phyloP scores from a whole-genome alignment of 2,888 invertebrate genomes.

The Mythimna vitellina region DNA sequence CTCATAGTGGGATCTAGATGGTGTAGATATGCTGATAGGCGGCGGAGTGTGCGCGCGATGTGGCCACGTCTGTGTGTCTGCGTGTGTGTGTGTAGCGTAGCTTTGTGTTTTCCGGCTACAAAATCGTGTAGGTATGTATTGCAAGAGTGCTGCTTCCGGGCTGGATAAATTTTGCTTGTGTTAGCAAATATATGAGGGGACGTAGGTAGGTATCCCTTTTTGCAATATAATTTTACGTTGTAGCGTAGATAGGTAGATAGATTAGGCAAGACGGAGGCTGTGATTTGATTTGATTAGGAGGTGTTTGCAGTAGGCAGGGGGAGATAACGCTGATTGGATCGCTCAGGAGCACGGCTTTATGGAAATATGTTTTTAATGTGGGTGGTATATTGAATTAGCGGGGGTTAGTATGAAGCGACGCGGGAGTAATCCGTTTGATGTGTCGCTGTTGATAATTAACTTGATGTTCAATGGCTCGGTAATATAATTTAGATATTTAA shows the following conservation, averaged over 20 bases:
- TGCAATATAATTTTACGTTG: slow-evolving; percentile 90
- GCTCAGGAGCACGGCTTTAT: slow-evolving; percentile 81
- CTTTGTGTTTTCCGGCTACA: slow-evolving; percentile 85
- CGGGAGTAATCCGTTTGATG: slow-evolving; percentile 82
- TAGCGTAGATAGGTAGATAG: slow-evolving; percentile 89
- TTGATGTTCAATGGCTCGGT: slow-evolving; percentile 75
- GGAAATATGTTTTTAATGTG: slow-evolving; percentile 91
- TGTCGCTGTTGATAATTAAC: slow-evolving; percentile 79
- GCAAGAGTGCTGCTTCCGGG: slow-evolving; percentile 85
- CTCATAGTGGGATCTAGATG: slow-evolving; percentile 91
- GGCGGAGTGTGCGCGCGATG: slow-evolving; percentile 81
- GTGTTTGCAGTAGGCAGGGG: slow-evolving; percentile 87
- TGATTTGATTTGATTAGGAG: slow-evolving; percentile 91
- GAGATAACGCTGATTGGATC: slow-evolving; percentile 90
- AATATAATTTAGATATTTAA: slow-evolving; percentile 65
- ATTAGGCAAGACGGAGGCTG: slow-evolving; percentile 90
- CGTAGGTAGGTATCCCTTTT: slow-evolving; percentile 89
- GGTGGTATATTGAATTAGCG: slow-evolving; percentile 89
- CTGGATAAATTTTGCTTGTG: slow-evolving; percentile 89
- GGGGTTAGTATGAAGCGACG: slow-evolving; percentile 82
- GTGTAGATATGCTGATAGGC: slow-evolving; percentile 90
- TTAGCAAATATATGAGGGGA: slow-evolving; percentile 90
- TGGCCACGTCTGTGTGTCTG: slow-evolving; percentile 73
- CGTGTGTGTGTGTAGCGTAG: slow-evolving; percentile 75
- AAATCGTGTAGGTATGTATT: slow-evolving; percentile 83